Conservation (phyloP, 2,797 vertebrate genomes). For the Schizothorax lantsangensis region DNA sequence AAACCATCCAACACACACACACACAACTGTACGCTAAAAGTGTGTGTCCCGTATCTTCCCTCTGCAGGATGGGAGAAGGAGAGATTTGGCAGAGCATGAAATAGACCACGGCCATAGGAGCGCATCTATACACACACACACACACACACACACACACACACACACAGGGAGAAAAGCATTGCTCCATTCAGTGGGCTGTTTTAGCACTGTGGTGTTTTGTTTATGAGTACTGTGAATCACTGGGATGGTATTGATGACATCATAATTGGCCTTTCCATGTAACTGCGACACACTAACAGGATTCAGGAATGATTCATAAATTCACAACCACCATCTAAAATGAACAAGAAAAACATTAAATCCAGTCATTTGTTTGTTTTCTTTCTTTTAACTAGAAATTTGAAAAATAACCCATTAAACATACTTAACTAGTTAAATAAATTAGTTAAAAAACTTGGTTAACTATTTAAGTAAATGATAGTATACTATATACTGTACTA, state of each 20-base stretch:
- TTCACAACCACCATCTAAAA: slow-evolving; percentile 24
- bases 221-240: slow-evolving; percentile 37
- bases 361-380: background rate
- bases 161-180: background rate
- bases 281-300: slow-evolving; percentile 8
- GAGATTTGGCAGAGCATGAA: slow-evolving; percentile 62
- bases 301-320: slow-evolving; percentile 39
- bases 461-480: background rate
- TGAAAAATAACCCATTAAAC: background rate
- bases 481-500: background rate
- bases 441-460: background rate
- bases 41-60: slow-evolving; percentile 51
- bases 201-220: slow-evolving; percentile 25
- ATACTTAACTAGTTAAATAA: background rate
- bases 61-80: slow-evolving; percentile 51
- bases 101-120: slow-evolving; percentile 53
- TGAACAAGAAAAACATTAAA: slow-evolving; percentile 16
- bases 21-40: slow-evolving; percentile 9
- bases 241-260: slow-evolving; percentile 48
- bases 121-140: slow-evolving; percentile 31
- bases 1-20: slow-evolving; percentile 43
- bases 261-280: slow-evolving; percentile 38
- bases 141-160: background rate
- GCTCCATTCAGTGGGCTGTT: slow-evolving; percentile 25
- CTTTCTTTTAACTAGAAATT: background rate